phyloP scores from a whole-genome alignment of 1,140 invertebrate genomes.

The Rhagoletis zephyria region DNA sequence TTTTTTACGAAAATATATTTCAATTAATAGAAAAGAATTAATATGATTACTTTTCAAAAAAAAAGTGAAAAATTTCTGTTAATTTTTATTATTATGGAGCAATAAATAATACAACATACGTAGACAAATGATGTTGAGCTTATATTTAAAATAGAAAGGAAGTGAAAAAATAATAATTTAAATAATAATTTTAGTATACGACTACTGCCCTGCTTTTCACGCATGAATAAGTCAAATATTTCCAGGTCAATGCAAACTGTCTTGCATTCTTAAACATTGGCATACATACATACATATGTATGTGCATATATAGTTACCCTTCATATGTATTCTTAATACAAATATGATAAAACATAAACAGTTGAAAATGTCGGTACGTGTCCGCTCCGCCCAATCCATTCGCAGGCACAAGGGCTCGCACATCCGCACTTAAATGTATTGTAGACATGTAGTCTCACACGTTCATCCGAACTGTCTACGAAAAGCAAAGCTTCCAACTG shows the following conservation, averaged over 20 bases:
- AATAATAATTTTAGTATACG: too few species aligned
- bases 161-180: too few species aligned
- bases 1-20: too few species aligned
- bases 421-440: neutral
- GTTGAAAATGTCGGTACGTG: constrained; percentile 21
- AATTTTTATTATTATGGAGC: too few species aligned
- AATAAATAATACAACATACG: neutral
- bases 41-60: too few species aligned
- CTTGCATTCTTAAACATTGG: too few species aligned
- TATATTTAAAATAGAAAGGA: neutral
- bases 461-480: neutral
- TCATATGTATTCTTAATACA: neutral
- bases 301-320: neutral
- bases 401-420: neutral
- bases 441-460: neutral
- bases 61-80: too few species aligned
- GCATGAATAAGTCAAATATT: neutral
- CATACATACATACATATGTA: too few species aligned
- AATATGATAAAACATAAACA: constrained; percentile 28
- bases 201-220: neutral
- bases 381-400: neutral
- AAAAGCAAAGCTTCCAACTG: neutral
- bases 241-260: neutral
- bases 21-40: too few species aligned
- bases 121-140: neutral